These are phyloP conservation scores for Spatulosminthurus flaviceps DNA, from an alignment of 2,888 invertebrate genomes.

Conservation along the genomic window DNA sequence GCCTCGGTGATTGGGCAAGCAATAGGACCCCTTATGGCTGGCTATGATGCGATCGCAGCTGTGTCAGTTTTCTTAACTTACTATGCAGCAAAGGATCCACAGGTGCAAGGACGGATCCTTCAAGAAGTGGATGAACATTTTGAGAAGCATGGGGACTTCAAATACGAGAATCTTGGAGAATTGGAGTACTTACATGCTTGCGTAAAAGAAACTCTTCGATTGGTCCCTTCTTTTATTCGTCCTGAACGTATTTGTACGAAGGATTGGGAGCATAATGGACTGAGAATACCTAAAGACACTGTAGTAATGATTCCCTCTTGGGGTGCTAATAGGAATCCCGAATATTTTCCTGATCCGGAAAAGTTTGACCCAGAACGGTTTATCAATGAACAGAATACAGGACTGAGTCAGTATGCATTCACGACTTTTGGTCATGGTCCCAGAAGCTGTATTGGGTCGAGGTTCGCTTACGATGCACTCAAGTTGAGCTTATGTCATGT, in stretches of 20 bases:
- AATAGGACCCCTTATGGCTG: conserved; percentile 58
- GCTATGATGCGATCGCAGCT: conserved; percentile 58
- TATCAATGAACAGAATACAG: conserved; percentile 51
- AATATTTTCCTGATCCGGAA: conserved; percentile 54
- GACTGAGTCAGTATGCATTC: conserved; percentile 43
- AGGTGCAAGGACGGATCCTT: conserved; percentile 11
- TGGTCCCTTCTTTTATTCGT: conserved; percentile 46
- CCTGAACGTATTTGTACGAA: conserved; percentile 48
- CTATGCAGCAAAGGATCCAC: conserved; percentile 45
- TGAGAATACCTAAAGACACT: conserved; percentile 55
- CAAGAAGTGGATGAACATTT: conserved; percentile 29
- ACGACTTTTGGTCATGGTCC: conserved; percentile 59
- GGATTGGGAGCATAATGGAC: conserved; percentile 49
- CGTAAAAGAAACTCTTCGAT: conserved; percentile 48
- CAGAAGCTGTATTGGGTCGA: conserved; percentile 54
- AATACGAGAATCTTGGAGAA: conserved; percentile 41
- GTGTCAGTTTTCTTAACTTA: conserved; percentile 53
- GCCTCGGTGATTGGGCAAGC: conserved; percentile 59
- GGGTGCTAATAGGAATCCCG: conserved; percentile 56
- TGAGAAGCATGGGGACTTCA: conserved; percentile 28
- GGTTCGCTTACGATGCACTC: conserved; percentile 56
- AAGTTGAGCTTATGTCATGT: conserved; percentile 54
- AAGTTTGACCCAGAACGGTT: conserved; percentile 58
- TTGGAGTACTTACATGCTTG: conserved; percentile 47
- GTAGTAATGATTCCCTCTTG: conserved; percentile 55